Conservation (phyloP, 2,888 invertebrate species). For the Sycophila texana region DNA sequence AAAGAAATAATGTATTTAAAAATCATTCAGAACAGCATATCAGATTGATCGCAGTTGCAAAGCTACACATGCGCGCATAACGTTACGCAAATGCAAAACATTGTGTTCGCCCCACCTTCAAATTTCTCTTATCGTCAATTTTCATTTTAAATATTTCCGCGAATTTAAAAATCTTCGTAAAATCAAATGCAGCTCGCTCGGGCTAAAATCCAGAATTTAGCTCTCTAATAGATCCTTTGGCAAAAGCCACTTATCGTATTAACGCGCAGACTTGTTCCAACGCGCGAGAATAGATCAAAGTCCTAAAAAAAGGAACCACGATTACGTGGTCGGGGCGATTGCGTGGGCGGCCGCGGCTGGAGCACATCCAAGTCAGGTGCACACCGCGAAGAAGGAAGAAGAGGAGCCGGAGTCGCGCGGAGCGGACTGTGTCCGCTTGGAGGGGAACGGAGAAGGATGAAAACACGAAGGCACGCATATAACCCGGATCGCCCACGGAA, state of each 20-base stretch:
- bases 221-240: too few relatives aligned
- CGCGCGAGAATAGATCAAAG: too few relatives aligned
- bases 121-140: constrained; percentile 9
- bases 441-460: not conserved
- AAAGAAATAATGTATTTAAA: constrained; percentile 21
- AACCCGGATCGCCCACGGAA: constrained; percentile 65
- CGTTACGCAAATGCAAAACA: constrained; percentile 14
- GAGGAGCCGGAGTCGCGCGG: constrained; percentile 8
- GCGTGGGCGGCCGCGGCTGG: too few relatives aligned
- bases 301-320: too few relatives aligned
- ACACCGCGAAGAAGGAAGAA: not conserved
- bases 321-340: too few relatives aligned
- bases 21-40: constrained; percentile 19
- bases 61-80: constrained; percentile 20
- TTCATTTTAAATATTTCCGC: constrained; percentile 2
- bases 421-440: not conserved
- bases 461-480: constrained; percentile 59
- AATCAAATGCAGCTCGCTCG: too few relatives aligned
- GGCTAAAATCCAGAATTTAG: too few relatives aligned
- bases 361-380: constrained; percentile 36
- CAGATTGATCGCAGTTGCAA: constrained; percentile 9
- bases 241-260: too few relatives aligned
- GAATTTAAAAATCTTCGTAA: too few relatives aligned
- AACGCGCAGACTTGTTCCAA: too few relatives aligned
- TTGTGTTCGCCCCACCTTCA: constrained; percentile 14